Conservation (phyloP, 2,888 invertebrate genomes). For the Microctonus aethiopoides region DNA sequence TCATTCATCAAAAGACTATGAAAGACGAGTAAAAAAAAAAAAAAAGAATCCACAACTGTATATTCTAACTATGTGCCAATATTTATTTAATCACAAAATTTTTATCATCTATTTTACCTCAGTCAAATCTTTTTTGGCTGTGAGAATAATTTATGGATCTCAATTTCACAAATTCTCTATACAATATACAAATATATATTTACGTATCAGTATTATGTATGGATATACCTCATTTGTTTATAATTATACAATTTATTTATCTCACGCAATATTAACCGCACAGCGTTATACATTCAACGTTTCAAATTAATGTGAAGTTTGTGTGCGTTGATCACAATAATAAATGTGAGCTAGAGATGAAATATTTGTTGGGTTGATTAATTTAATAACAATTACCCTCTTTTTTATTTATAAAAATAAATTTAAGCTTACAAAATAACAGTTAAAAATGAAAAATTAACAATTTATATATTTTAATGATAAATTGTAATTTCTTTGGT, state of each 20-base stretch:
- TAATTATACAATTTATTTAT: not conserved
- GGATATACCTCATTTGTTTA: slow-evolving; percentile 4
- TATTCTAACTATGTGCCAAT: slow-evolving; percentile 42
- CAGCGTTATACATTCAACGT: not conserved
- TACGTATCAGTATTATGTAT: slow-evolving; percentile 2
- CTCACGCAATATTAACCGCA: not conserved
- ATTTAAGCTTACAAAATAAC: not conserved
- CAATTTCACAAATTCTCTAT: not conserved
- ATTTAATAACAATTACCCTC: slow-evolving; percentile 36
- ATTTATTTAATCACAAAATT: slow-evolving; percentile 9
- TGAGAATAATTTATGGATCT: not conserved
- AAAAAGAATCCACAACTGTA: slow-evolving; percentile 34
- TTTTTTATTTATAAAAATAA: slow-evolving; percentile 22
- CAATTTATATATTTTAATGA: slow-evolving; percentile 3
- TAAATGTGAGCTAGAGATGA: slow-evolving; percentile 13
- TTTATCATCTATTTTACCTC: slow-evolving; percentile 6
- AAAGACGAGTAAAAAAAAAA: slow-evolving; percentile 33
- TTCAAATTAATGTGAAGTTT: not conserved
- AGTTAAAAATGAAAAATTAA: not conserved
- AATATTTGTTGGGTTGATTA: not conserved
- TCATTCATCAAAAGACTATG: not conserved
- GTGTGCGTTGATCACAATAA: slow-evolving; percentile 5
- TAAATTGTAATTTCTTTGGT: not conserved
- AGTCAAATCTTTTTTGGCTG: not conserved
- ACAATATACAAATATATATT: not conserved